These are phyloP conservation scores for Arctia plantaginis DNA, from an alignment of 2,888 invertebrate genomes.

Conservation along the genomic window DNA sequence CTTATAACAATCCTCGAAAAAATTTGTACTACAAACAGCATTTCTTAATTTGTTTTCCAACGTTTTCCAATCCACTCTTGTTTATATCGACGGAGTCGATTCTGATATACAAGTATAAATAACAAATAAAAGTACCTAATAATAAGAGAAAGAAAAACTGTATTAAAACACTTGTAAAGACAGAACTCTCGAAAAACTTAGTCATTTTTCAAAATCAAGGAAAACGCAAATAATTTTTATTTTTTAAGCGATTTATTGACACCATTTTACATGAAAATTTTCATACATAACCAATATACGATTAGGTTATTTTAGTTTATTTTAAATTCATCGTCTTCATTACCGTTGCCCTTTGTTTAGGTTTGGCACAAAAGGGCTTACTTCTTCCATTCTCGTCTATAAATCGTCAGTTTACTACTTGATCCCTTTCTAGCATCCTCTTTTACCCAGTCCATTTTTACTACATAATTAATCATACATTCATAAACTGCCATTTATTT, in stretches of 20 bases:
- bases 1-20: constrained; percentile 22
- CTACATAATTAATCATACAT: too few species aligned
- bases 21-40: constrained; percentile 71
- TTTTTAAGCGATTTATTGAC: background rate
- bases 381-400: too few species aligned
- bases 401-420: too few species aligned
- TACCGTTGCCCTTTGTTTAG: too few species aligned
- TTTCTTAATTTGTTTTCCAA: constrained; percentile 71
- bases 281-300: too few species aligned
- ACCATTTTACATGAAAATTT: background rate
- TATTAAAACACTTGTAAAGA: background rate
- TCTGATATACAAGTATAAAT: constrained; percentile 10
- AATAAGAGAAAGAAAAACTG: too few species aligned
- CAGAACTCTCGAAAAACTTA: background rate
- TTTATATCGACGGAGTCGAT: constrained; percentile 8
- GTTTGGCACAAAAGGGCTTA: too few species aligned
- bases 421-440: too few species aligned
- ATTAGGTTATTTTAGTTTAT: too few species aligned
- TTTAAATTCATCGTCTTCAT: too few species aligned
- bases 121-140: background rate
- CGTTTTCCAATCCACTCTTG: constrained; percentile 42
- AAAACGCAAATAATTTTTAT: background rate
- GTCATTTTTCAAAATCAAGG: background rate
- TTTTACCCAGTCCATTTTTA: too few species aligned
- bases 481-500: too few species aligned